Percentiles rank a stretch among this genome's conserved stretches.
phyloP scores from a whole-genome alignment of 2,888 invertebrate genomes.

The Caenorhabditis imperialis region DNA sequence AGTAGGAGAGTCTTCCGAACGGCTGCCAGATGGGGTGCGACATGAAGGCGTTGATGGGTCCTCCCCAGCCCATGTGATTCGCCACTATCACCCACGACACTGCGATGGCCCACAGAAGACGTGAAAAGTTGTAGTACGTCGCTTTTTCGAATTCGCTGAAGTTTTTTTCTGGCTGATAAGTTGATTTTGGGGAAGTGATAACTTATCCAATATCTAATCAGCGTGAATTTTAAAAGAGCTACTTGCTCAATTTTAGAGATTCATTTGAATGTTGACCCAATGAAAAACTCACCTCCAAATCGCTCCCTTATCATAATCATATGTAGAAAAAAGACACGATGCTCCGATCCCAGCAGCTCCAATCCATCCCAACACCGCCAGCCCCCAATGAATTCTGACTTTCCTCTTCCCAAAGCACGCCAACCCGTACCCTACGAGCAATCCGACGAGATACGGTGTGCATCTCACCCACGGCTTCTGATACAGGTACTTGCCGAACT shows the following conservation, averaged over 20 bases:
- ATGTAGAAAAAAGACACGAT: constrained; percentile 38
- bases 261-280: background rate
- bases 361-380: constrained; percentile 29
- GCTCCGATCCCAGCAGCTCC: constrained; percentile 30
- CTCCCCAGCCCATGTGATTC: constrained; percentile 79
- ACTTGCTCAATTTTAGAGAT: background rate
- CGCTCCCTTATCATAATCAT: constrained; percentile 48
- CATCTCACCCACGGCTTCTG: constrained; percentile 78
- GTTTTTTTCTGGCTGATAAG: too few relatives aligned
- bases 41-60: constrained; percentile 80
- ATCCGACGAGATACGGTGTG: constrained; percentile 79
- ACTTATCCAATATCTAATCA: too few relatives aligned
- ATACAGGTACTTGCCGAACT: constrained; percentile 67
- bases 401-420: constrained; percentile 59
- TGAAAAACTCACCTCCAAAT: constrained; percentile 41
- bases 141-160: constrained; percentile 46
- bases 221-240: too few relatives aligned
- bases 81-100: constrained; percentile 80
- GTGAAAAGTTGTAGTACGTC: constrained; percentile 58
- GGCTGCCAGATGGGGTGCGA: constrained; percentile 89
- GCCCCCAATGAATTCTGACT: constrained; percentile 25
- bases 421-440: constrained; percentile 78
- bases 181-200: too few relatives aligned
- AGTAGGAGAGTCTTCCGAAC: constrained; percentile 90
- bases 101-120: constrained; percentile 79